Evolutionary conservation across 2,888 invertebrate species (phyloP), one percentile per base, ranked within the genome.

Genomic region (Chymomyza fuscimana): DNA sequence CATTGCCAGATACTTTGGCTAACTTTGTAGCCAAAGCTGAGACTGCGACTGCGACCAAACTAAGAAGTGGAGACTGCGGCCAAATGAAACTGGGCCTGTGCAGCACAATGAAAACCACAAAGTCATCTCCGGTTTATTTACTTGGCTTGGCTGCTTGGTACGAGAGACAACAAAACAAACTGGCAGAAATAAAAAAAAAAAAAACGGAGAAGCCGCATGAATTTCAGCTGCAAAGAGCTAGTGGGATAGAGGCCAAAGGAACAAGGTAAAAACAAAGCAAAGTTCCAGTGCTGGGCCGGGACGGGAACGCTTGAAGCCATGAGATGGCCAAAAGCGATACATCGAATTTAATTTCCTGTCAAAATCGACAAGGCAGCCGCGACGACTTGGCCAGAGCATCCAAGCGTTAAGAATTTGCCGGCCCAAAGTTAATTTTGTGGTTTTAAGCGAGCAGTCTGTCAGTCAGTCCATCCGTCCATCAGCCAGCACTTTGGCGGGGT

Each of bases 271-370:
- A 62, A 25, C 46, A 36, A 62, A 58, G 58, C 22, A 19, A 25
- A 25, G 25, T 12, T 16, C 16, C 65, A 19, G 25, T 32, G 22
- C 32, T 50, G 15, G 5, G 16, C 51, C 46, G 22, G 51, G n/a
- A 6, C 9, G 12, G 40, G 12, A 12, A 46, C 40, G 40, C 40
- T 46, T 25, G 51, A 63, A 32, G 51, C 63, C 29, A 50, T 29
- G 50, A 64, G 32, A 40, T 32, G 16, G 56, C 29, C 32, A 67
- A 67, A 67, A 69, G 77, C 81, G 80, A 88, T 87, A 87, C 80
- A 88, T 87, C 83, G 87, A 89, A 89, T 86, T 89, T 88, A 89
- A 89, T 89, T 89, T 89, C 89, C 89, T 89, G 89, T 89, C 89
- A 83, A 89, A 89, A 87, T 86, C 87, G 86, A 82, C 72, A 77